Conservation (phyloP, 2,797 vertebrate genomes). For the Benthosema pterotum region DNA sequence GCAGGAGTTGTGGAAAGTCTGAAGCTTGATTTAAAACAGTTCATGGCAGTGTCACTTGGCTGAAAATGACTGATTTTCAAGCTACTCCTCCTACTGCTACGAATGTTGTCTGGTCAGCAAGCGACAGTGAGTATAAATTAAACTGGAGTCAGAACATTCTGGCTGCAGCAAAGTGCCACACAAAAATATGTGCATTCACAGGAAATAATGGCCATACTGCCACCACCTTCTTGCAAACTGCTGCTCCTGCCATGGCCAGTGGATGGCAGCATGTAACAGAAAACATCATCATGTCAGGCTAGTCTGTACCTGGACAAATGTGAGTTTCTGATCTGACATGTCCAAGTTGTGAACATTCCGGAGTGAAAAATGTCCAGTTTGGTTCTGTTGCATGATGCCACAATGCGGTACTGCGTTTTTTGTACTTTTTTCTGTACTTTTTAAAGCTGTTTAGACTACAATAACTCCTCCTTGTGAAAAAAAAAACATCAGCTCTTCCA, state of each 20-base stretch:
- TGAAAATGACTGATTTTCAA: neutral
- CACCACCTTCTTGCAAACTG: slow-evolving; percentile 1
- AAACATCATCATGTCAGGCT: slow-evolving; percentile 50
- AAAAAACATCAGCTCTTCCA: neutral
- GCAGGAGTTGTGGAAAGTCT: too few species aligned
- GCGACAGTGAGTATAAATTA: neutral
- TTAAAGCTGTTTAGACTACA: neutral
- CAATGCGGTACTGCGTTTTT: neutral
- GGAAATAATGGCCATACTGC: neutral
- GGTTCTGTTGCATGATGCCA: neutral
- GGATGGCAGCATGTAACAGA: slow-evolving; percentile 77
- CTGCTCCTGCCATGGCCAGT: slow-evolving; percentile 58
- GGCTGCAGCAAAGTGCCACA: neutral
- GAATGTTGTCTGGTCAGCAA: neutral
- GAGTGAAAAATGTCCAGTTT: neutral
- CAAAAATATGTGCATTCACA: slow-evolving; percentile 38
- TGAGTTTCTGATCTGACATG: slow-evolving; percentile 2
- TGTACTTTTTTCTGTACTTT: neutral
- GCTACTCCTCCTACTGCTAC: neutral
- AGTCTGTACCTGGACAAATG: slow-evolving; percentile 12
- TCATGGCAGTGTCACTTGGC: neutral
- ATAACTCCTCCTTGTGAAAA: neutral
- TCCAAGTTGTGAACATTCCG: slow-evolving; percentile 8
- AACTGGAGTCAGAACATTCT: too few species aligned
- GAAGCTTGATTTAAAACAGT: too few species aligned